phyloP scores from a whole-genome alignment of 1,140 invertebrate genomes.

The Penaeus japonicus region DNA sequence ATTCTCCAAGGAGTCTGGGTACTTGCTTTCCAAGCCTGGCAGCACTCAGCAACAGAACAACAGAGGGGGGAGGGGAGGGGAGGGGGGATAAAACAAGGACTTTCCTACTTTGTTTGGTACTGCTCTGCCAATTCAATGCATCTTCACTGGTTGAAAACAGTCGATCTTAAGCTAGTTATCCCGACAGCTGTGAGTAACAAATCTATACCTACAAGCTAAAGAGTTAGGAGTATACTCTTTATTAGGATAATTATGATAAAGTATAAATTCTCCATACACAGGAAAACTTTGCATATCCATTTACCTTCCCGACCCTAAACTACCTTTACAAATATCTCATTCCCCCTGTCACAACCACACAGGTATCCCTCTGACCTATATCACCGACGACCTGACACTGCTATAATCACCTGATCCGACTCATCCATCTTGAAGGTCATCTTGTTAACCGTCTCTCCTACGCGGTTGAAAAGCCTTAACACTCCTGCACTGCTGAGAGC shows the following conservation, averaged over 20 bases:
- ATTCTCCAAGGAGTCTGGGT: too few species aligned
- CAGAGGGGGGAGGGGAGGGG: too few species aligned
- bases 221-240: too few species aligned
- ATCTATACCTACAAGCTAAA: background rate
- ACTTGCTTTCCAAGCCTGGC: too few species aligned
- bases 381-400: background rate
- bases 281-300: background rate
- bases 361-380: background rate
- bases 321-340: background rate
- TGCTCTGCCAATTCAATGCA: too few species aligned
- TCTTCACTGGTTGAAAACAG: too few species aligned
- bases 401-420: conserved; percentile 82
- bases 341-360: background rate
- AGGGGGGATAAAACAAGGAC: too few species aligned
- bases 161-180: too few species aligned
- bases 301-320: background rate
- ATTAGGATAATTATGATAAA: background rate
- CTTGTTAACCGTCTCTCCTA: conserved; percentile 97
- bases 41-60: too few species aligned
- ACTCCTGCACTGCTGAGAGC: conserved; percentile 95
- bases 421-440: conserved; percentile 99
- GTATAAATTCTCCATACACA: background rate
- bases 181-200: too few species aligned
- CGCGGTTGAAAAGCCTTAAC: conserved; percentile 92
- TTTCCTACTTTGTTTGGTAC: too few species aligned